Evolutionary conservation across 2,797 vertebrate species (phyloP), one percentile per base, ranked within the genome.

Genomic region (Diglossa cyanea): DNA sequence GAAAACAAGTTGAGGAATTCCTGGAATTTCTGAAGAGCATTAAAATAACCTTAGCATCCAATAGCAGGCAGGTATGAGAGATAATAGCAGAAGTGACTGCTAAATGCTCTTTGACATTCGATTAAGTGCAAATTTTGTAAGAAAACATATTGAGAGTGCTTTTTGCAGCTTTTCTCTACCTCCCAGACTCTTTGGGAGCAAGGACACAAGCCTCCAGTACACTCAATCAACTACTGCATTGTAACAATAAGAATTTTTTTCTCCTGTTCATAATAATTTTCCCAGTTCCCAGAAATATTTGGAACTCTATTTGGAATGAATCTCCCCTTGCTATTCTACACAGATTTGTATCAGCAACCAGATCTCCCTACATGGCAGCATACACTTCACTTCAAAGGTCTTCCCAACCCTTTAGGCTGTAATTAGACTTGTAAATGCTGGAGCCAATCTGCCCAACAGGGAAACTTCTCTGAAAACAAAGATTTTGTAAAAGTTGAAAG

Each of bases 1-100:
- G 67, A 91, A 94, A 92, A 66, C 24, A 73, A 67, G 48, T 11
- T 33, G 44, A 92, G 72, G 75, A 95, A 97, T 97, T 84, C 71
- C 71, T 86, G 83, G 87, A 78, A 97, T 96, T 94, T 94, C 75
- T 94, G 85, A 95, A 93, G 70, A 78, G 85, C 26, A 33, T 86
- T 83, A 70, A 92, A 94, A 81, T 66, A 93, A 86, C 10, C 35
- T 71, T 70, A 65, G 68, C 33, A 51, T 62, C 73, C 77, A 75
- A 55, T 24, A 70, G 82, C 33, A 86, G 75, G 63, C 37, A 90
- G 85, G 76, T 93, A 88, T 25, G 44, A 80, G 40, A 91, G 89
- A 89, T 88, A 94, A 80, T 62, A 91, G 91, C 23, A 82, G 17
- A 94, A 93, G 75, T 67, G 66, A 57, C 53, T 86, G 61, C 71